phyloP scores from a whole-genome alignment of 2,797 vertebrate species.

The Emys orbicularis region DNA sequence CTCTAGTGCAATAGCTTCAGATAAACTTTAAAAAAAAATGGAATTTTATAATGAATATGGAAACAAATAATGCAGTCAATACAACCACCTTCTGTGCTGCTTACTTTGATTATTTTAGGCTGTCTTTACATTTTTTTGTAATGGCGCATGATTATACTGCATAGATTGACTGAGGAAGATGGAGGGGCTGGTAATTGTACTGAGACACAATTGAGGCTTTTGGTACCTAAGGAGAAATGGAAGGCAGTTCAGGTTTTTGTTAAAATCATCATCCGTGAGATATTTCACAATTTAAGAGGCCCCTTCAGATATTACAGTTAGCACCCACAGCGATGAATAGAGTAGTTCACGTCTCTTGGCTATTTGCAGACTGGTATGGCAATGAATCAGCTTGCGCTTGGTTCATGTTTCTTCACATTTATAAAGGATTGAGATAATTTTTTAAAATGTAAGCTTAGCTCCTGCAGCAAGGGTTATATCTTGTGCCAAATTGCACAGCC shows the following conservation, averaged over 20 bases:
- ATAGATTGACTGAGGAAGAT: neutral
- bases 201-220: neutral
- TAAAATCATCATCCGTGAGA: neutral
- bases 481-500: neutral
- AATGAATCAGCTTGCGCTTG: neutral
- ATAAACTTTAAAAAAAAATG: neutral
- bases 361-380: neutral
- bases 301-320: neutral
- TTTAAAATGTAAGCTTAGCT: neutral
- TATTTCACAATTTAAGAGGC: neutral
- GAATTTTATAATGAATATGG: neutral
- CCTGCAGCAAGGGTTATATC: neutral
- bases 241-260: conserved; percentile 23
- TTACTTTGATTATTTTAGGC: neutral
- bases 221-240: neutral
- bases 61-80: neutral
- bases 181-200: neutral
- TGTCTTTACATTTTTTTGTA: neutral
- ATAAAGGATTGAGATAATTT: neutral
- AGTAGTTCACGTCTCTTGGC: neutral
- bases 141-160: neutral
- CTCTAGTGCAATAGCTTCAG: neutral
- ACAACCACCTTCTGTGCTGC: conserved; percentile 6
- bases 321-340: rapidly evolving
- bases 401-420: neutral